A percentile compares a stretch with the other conserved stretches of the same genome.
These are phyloP conservation scores for Dasyprocta punctata DNA, from an alignment of 2,113 vertebrate genomes.

Conservation along the genomic window DNA sequence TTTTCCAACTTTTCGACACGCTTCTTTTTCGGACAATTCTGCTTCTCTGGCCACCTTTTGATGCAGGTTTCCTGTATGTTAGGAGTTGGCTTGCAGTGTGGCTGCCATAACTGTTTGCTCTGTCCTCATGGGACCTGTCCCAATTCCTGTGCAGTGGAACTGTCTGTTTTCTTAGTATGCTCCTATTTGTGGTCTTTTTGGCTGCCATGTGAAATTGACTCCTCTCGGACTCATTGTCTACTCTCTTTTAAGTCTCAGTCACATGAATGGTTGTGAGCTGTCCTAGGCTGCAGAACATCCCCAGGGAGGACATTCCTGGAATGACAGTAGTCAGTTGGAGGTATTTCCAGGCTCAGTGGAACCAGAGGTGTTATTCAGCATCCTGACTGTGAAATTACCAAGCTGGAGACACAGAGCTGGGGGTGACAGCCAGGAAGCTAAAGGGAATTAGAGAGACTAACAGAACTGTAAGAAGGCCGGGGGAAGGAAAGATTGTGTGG, in stretches of 20 bases:
- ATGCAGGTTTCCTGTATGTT: neutral
- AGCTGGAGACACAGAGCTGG: neutral
- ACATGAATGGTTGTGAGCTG: neutral
- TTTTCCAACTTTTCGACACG: neutral
- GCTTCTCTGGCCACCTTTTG: neutral
- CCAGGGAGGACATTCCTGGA: neutral
- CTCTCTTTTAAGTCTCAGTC: neutral
- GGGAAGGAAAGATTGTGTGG: neutral
- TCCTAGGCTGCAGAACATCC: neutral
- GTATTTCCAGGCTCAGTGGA: neutral
- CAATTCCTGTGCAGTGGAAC: rapidly evolving
- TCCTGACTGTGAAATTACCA: neutral
- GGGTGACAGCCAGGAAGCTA: neutral
- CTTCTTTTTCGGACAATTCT: neutral
- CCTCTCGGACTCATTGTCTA: neutral
- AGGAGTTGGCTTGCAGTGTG: rapidly evolving
- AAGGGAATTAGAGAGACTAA: neutral
- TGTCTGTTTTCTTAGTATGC: neutral
- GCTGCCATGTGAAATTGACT: neutral
- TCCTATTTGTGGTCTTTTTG: neutral
- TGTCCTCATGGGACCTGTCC: neutral
- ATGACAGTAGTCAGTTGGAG: neutral
- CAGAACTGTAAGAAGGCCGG: neutral
- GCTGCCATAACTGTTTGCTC: neutral
- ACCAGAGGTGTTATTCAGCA: neutral